Evolutionary conservation across 2,113 vertebrate species (phyloP), one percentile per base, ranked within the genome.

Genomic region (Tragelaphus imberbis): DNA sequence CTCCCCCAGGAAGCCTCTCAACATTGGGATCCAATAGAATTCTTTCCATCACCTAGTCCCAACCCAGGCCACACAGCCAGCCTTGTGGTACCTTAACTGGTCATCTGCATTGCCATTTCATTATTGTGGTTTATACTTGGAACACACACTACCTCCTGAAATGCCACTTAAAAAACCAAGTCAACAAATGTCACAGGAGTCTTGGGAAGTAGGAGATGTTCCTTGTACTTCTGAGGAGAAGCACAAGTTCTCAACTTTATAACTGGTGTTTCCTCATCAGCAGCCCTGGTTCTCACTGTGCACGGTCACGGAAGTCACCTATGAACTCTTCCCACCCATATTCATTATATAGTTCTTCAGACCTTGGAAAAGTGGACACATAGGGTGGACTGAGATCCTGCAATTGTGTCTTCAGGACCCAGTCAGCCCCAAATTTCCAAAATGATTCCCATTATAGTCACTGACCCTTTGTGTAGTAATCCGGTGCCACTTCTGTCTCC

Each of bases 171-270:
- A n/a, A 49, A 58, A 59, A n/a, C 3, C 56, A 80, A 51, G 56
- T 59, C 56, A n/a, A n/a, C 89, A 19, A 36, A 47, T 27, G 75
- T 36, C 40, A 59, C 59, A 82, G 47, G 47, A 15, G 4, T 14
- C 44, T 81, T 91, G 90, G 61, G 25, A 53, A 63, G 23, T 63
- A 40, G 53, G 53, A 13, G n/a, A 51, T 6, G 11, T 13, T 27
- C 25, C 15, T n/a, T 63, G 25, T 40, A 40, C 25, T 53, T 91
- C 23, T 28, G 3, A 63, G 15, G 7, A n/a, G 30, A 65, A 68
- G 13, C 13, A 2, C 47, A 53, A 2, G 6, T 63, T 44, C 16
- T 12, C 0, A 6, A 19, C 75, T 11, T 2, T 27, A 3, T 49
- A 61, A 49, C 75, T 12, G 15, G 56, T 3, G 4, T 13, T 81